These are phyloP conservation scores for Synanthedon andrenaeformis DNA, from an alignment of 2,888 invertebrate genomes.

Conservation along the genomic window DNA sequence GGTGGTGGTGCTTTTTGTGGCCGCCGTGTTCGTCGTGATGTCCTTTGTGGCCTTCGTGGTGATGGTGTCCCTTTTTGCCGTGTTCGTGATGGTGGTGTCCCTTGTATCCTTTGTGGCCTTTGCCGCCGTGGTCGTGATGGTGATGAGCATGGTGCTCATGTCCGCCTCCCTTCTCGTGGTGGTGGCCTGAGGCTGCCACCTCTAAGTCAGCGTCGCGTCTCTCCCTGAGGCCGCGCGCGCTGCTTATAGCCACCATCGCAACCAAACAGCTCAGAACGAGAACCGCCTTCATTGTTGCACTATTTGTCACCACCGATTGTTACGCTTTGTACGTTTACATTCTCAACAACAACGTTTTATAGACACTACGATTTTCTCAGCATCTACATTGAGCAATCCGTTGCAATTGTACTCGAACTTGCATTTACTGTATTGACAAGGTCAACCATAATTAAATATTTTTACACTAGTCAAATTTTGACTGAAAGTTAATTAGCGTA, in stretches of 20 bases:
- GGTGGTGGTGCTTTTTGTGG: slow-evolving; percentile 74
- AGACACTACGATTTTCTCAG: slow-evolving; percentile 50
- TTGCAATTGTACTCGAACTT: slow-evolving; percentile 33
- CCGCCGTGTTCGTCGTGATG: slow-evolving; percentile 72
- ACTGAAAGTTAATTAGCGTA: neutral
- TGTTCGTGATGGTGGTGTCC: slow-evolving; percentile 75
- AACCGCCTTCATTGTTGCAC: slow-evolving; percentile 42
- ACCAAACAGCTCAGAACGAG: slow-evolving; percentile 35
- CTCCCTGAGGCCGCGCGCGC: slow-evolving; percentile 50
- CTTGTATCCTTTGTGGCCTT: slow-evolving; percentile 78
- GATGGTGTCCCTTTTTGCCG: slow-evolving; percentile 79
- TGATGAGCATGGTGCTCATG: slow-evolving; percentile 74
- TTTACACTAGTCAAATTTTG: neutral
- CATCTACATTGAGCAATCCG: slow-evolving; percentile 40
- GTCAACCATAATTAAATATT: slow-evolving; percentile 17
- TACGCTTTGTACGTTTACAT: slow-evolving; percentile 36
- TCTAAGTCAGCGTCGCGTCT: slow-evolving; percentile 64
- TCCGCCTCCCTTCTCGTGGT: slow-evolving; percentile 70
- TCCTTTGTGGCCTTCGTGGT: slow-evolving; percentile 74
- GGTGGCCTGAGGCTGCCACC: slow-evolving; percentile 51
- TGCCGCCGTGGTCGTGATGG: slow-evolving; percentile 73
- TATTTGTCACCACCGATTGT: slow-evolving; percentile 22
- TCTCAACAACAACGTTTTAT: slow-evolving; percentile 47
- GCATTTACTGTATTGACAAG: slow-evolving; percentile 41
- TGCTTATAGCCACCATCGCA: slow-evolving; percentile 50